Evolutionary conservation across 2,113 vertebrate genomes (phyloP), one percentile per base, ranked within the genome.

Genomic region (Petaurus breviceps): DNA sequence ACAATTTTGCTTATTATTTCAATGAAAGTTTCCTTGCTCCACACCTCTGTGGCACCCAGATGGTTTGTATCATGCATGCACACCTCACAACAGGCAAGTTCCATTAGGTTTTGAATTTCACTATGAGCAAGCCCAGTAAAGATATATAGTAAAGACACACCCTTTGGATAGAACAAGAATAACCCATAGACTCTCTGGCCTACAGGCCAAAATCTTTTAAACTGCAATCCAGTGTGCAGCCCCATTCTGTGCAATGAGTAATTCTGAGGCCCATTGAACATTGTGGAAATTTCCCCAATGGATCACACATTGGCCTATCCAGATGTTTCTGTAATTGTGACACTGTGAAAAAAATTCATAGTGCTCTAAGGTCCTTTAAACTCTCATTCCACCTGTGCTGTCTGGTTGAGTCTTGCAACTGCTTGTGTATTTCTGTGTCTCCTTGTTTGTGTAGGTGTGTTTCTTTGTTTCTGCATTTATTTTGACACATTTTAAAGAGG

Each of bases 391-490:
- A 99, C 98, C 98, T 98, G 98, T 93, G 97, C 92, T 96, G 97
- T 97, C 98, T 97, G 97, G 98, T 97, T 16, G 95, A 97, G 96
- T 54, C 97, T 94, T 94, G 97, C 94, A 97, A 61, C 98, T 98
- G 97, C 98, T 98, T 97, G 46, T 0, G 25, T 95, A 93, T 98
- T 97, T 95, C 96, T 95, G 91, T 94, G 94, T 95, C 96, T 95
- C 93, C 98, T 98, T 99, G 98, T 98, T 99, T 99, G 96, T 98
- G 98, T 99, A 99, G 98, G 98, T 99, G 98, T 93, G 92, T 98
- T 98, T 98, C 98, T 99, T 99, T 99, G 98, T 99, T 98, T 98
- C 98, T 98, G 98, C 97, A 98, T 98, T 98, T 98, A 98, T 98
- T 99, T 98, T 98, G 98, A 96, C 98, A 98, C 97, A 96, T 98